A percentile compares a stretch with the other conserved stretches of the same genome.
These are phyloP conservation scores for Falco peregrinus DNA, from an alignment of 2,797 vertebrate genomes.

Conservation along the genomic window DNA sequence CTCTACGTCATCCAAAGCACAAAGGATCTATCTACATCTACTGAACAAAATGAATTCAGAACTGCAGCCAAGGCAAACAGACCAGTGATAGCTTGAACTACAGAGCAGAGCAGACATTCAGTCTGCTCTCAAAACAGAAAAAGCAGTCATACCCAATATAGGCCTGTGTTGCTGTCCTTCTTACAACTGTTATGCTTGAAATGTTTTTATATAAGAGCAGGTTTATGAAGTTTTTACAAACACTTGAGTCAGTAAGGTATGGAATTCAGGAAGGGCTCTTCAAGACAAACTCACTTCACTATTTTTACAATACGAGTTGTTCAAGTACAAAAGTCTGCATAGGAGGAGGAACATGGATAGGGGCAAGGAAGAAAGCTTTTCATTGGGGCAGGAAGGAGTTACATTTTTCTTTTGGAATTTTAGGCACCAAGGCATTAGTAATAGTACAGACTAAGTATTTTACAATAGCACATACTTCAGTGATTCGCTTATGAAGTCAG, in stretches of 20 bases:
- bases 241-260: neutral
- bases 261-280: neutral
- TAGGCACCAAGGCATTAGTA: neutral
- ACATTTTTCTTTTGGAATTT: neutral
- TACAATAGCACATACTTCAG: accelerated
- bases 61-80: slow-evolving; percentile 34
- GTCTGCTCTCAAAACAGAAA: neutral
- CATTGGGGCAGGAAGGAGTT: neutral
- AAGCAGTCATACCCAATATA: neutral
- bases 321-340: neutral
- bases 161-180: neutral
- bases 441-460: neutral
- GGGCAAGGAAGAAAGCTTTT: neutral
- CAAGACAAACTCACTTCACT: neutral
- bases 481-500: neutral
- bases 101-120: neutral
- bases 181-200: neutral
- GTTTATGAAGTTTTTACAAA: neutral
- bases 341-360: neutral
- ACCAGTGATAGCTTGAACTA: neutral
- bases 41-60: neutral
- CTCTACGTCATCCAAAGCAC: neutral
- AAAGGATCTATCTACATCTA: neutral
- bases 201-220: neutral
- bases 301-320: neutral